Evolutionary conservation across 2,113 vertebrate genomes (phyloP), one percentile per base, ranked within the genome.

Genomic region (Arizona elegans): DNA sequence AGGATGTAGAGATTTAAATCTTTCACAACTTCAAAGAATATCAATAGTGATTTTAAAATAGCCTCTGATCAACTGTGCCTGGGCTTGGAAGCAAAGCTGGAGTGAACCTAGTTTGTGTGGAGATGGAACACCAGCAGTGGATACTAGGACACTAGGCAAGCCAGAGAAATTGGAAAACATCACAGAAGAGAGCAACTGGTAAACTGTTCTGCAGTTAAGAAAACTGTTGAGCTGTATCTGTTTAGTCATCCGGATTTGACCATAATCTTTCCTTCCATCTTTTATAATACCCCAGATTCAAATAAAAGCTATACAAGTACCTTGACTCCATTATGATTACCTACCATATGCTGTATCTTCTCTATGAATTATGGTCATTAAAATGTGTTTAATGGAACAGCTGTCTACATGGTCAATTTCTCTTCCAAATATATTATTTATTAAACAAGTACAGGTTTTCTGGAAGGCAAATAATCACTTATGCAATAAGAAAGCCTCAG

Each of bases 361-460:
- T 59, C 89, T 12, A 58, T 93, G 88, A 91, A 94, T 96, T 75
- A 92, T 91, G 47, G 91, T 88, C 90, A 26, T 92, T 94, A 93
- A 95, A 52, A 53, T 91, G 47, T 65, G 56, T 86, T 91, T 43
- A 91, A 93, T 88, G 93, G 81, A 59, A 70, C 75, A 93, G 75
- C 94, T 88, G 89, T 81, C 91, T 95, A 86, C 47, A 50, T 91
- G 29, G 75, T 55, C 88, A 33, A 7, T 88, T 94, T 95, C 86
- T 85, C 87, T 89, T n/a, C 91, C 29, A 88, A 75, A 90, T 90
- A 89, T 70, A 90, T 94, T 95, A 38, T 58, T 96, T 62, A 29
- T 94, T 92, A 93, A 56, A 95, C 92, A 86, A 70, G 65, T 94
- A 33, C 91, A 90, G 70, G 62, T 92, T 94, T 95, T 62, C 91